These are phyloP conservation scores for Alosa alosa DNA, from an alignment of 2,113 vertebrate genomes.

Conservation along the genomic window DNA sequence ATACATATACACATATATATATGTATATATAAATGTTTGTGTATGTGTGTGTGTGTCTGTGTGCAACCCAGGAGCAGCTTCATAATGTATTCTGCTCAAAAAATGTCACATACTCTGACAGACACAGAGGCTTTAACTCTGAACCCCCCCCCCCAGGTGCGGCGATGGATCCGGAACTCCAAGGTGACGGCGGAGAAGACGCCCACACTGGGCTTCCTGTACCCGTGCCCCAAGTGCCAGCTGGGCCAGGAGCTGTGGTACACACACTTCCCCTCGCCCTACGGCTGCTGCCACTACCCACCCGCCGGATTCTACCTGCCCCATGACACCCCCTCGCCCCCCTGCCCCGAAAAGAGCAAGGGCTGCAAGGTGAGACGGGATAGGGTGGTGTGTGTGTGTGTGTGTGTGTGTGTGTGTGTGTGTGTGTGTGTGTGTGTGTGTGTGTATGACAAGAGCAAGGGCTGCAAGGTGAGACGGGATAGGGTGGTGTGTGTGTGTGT, in stretches of 20 bases:
- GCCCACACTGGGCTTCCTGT: conserved; percentile 76
- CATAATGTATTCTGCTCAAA: too few relatives aligned
- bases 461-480: too few relatives aligned
- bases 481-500: too few relatives aligned
- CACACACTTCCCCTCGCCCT: conserved; percentile 75
- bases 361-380: conserved; percentile 81
- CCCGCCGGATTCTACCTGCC: conserved; percentile 66
- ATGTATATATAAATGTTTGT: background rate
- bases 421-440: too few relatives aligned
- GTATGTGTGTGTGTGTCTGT: background rate
- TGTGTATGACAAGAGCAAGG: too few relatives aligned
- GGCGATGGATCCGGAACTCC: conserved; percentile 91
- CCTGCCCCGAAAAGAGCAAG: conserved; percentile 75
- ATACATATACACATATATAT: too few relatives aligned
- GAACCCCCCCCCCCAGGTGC: conserved; percentile 71
- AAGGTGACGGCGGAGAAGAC: conserved; percentile 86
- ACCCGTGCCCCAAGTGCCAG: conserved; percentile 75
- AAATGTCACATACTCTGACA: background rate
- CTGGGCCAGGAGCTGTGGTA: conserved; percentile 78
- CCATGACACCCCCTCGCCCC: conserved; percentile 67
- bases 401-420: background rate
- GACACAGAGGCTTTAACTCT: background rate
- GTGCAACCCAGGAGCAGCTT: background rate
- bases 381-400: background rate
- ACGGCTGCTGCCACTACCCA: conserved; percentile 74